Percentiles rank a stretch among this genome's conserved stretches.
These are phyloP conservation scores for Celastrina argiolus DNA, from an alignment of 2,888 invertebrate genomes.

Conservation along the genomic window DNA sequence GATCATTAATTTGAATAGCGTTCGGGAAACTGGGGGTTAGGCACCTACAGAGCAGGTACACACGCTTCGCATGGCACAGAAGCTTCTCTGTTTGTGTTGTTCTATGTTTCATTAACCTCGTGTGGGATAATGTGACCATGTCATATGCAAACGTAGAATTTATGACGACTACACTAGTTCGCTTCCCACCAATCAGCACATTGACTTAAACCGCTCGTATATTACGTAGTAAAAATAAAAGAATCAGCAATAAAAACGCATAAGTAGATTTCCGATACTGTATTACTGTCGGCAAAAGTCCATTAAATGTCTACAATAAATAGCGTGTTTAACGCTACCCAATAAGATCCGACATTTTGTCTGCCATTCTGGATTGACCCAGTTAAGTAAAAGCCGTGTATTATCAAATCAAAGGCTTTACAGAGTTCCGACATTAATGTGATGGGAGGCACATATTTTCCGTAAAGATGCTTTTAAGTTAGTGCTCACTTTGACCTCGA, in stretches of 20 bases:
- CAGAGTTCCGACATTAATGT: neutral
- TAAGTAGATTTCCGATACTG: neutral
- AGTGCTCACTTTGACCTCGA: neutral
- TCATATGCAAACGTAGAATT: neutral
- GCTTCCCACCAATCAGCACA: neutral
- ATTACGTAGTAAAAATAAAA: neutral
- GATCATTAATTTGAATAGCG: too few species aligned
- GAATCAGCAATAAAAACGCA: neutral
- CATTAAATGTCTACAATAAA: neutral
- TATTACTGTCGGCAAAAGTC: slow-evolving; percentile 3
- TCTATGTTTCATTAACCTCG: neutral
- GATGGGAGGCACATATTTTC: neutral
- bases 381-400: slow-evolving; percentile 4
- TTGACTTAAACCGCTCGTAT: neutral
- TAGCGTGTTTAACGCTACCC: slow-evolving; percentile 1
- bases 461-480: neutral
- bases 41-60: slow-evolving; percentile 1
- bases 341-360: slow-evolving; percentile 7
- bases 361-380: neutral
- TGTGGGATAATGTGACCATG: neutral
- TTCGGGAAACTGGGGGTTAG: too few species aligned
- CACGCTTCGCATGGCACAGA: neutral
- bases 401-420: slow-evolving; percentile 18
- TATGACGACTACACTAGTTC: neutral
- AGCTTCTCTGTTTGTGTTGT: neutral